Evolutionary conservation across 2,888 invertebrate species (phyloP), one percentile per base, ranked within the genome.

Genomic region (Ophion obscuratus): DNA sequence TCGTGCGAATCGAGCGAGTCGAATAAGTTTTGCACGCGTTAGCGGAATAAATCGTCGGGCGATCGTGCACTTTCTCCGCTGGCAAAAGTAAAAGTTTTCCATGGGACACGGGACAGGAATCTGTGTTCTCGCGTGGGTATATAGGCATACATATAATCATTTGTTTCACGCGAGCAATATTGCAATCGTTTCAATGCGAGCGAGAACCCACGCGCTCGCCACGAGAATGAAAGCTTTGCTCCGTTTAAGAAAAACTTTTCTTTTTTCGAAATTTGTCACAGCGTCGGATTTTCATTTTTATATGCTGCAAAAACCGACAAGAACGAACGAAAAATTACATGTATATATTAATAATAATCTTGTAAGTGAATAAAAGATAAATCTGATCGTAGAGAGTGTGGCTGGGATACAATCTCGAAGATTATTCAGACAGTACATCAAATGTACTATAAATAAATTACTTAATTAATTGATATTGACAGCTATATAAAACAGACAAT

Each of bases 81-180:
- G 79, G 91, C 87, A 92, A 91, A 93, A 93, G 92, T 93, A 92
- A 93, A 91, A 93, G 92, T 93, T 91, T 88, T 89, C 78, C 75
- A 68, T 59, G 74, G 64, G 67, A 83, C 68, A 76, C 31, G 67
- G n/a, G 27, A 27, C 57, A 20, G 74, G 27, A 17, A 73, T 31
- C 75, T 61, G 27, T 62, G 75, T 61, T 80, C 78, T 71, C 67
- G 61, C 10, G 47, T 67, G 67, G 53, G 53, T 64, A 57, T 77
- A 31, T 9, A 70, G 17, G 0, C 11, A 11, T 70, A 24, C 53
- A 53, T 27, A 14, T 17, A 9, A 36, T 77, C 31, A 20, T 36
- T 20, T 57, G 66, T 66, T 59, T 71, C 77, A 62, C 81, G 75
- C 53, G 31, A 59, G 70, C 44, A 36, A 73, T 47, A 57, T 77